A percentile compares a stretch with the other conserved stretches of the same genome.
These are phyloP conservation scores for Mus minutoides DNA, from an alignment of 2,797 vertebrate genomes.

Conservation along the genomic window DNA sequence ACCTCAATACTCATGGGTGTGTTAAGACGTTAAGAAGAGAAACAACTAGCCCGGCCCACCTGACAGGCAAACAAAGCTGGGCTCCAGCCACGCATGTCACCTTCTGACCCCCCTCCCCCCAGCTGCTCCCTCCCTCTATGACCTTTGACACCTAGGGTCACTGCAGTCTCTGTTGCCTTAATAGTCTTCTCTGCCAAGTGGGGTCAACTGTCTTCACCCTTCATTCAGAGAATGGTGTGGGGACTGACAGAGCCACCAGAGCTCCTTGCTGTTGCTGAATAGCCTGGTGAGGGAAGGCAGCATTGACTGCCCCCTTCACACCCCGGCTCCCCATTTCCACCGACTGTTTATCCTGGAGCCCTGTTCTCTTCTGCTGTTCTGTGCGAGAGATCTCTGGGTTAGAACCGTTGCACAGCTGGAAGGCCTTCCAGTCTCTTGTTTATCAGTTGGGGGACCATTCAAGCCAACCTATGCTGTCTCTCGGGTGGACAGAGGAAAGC, in stretches of 20 bases:
- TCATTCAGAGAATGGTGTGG: neutral
- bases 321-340: neutral
- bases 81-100: fast-evolving
- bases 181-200: neutral
- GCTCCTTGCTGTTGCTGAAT: fast-evolving
- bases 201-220: neutral
- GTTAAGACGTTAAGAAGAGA: neutral
- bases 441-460: conserved; percentile 62
- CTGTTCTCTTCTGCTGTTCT: conserved; percentile 36
- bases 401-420: conserved; percentile 48
- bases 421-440: conserved; percentile 47
- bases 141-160: neutral
- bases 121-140: neutral
- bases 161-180: neutral
- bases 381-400: conserved; percentile 47
- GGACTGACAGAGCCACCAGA: neutral
- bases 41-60: neutral
- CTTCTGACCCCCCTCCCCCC: too few species aligned
- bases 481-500: conserved; percentile 23
- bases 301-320: neutral
- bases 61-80: neutral
- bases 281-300: fast-evolving
- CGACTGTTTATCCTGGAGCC: conserved; percentile 39
- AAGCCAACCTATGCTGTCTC: conserved; percentile 19
- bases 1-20: neutral